These are phyloP conservation scores for Pandemis heparana DNA, from an alignment of 2,888 invertebrate genomes.

Conservation along the genomic window DNA sequence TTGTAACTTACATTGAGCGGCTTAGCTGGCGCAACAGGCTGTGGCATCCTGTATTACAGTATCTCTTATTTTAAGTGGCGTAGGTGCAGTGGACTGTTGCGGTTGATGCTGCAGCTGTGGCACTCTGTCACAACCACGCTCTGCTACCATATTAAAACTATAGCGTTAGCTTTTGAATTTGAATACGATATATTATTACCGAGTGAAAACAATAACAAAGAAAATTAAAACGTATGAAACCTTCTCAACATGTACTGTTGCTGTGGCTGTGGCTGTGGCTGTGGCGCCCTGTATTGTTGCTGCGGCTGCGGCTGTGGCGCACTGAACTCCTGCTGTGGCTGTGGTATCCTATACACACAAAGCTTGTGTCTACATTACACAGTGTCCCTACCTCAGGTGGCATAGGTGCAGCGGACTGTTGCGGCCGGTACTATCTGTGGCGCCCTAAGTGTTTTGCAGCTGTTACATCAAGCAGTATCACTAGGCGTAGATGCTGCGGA, in stretches of 20 bases:
- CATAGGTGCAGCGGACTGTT: slow-evolving; percentile 59
- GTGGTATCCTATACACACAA: neutral
- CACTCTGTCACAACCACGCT: no score
- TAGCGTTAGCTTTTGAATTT: no score
- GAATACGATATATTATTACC: no score
- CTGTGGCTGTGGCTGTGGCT: slow-evolving; percentile 1
- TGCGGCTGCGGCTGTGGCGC: neutral
- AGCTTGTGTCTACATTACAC: neutral
- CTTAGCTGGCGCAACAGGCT: no score
- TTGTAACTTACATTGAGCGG: slow-evolving; percentile 67
- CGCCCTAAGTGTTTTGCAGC: slow-evolving; percentile 33
- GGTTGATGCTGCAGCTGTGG: slow-evolving; percentile 54
- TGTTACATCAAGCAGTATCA: slow-evolving; percentile 9
- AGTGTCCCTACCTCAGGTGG: slow-evolving; percentile 67
- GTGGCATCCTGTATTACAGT: no score
- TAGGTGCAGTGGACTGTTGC: slow-evolving; percentile 60
- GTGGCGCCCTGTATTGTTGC: slow-evolving; percentile 50
- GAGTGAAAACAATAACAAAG: no score
- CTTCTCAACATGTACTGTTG: no score
- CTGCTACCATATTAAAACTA: no score
- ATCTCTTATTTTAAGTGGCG: no score
- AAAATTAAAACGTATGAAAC: no score
- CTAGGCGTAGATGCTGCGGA: slow-evolving; percentile 47
- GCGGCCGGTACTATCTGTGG: slow-evolving; percentile 54
- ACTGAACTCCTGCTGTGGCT: neutral